These are phyloP conservation scores for Chaetops frenatus DNA, from an alignment of 2,113 vertebrate species.

Conservation along the genomic window DNA sequence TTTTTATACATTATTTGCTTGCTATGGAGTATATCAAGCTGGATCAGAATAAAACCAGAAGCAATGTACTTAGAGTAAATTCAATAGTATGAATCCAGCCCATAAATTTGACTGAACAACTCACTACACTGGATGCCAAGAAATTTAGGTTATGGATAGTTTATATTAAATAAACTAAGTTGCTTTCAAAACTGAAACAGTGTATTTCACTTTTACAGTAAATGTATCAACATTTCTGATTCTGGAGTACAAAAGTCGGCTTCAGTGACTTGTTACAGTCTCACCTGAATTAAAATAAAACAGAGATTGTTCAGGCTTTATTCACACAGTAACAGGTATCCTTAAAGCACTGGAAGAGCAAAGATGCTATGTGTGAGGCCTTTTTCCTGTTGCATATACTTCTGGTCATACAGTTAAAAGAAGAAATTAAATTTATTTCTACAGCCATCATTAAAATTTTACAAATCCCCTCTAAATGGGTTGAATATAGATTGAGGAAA, in stretches of 20 bases:
- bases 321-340: background rate
- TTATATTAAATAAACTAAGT: background rate
- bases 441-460: background rate
- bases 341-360: background rate
- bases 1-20: background rate
- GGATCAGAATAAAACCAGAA: constrained; percentile 5
- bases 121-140: background rate
- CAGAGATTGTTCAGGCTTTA: background rate
- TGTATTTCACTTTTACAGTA: background rate
- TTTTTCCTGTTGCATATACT: background rate
- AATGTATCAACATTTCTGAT: background rate
- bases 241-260: background rate
- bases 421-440: background rate
- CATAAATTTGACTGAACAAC: background rate
- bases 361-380: background rate
- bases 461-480: background rate
- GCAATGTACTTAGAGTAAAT: background rate
- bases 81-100: background rate
- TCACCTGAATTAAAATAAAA: background rate
- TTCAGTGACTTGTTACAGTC: background rate
- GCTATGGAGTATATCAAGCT: background rate
- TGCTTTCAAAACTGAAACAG: background rate
- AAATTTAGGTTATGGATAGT: background rate
- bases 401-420: background rate
- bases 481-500: background rate